Evolutionary conservation across 2,888 invertebrate genomes (phyloP), one percentile per base, ranked within the genome.

Genomic region (Drosophila mulleri): DNA sequence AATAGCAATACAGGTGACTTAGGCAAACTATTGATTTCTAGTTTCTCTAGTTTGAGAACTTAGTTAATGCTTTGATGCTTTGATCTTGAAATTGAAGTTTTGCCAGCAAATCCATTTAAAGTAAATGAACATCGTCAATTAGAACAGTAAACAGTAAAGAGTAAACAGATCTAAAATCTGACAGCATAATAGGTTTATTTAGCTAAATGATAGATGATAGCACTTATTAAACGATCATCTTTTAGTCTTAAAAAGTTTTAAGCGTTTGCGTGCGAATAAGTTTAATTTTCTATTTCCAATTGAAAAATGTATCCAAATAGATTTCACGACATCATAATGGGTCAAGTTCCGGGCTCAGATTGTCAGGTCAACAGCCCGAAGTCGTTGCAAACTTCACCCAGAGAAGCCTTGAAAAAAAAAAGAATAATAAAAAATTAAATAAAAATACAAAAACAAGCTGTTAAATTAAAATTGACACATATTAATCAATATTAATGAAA

Each of bases 311-410:
- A 4, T 14, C 18, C 32, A 41, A 64, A 64, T 64, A 41, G 48
- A 32, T 64, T 41, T 39, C 64, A 48, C 32, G 39, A 41, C 14
- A 48, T 23, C 12, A 7, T 48, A 63, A 48, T 64, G 12, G 23
- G 39, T 32, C 29, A 45, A 39, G 39, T 41, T 32, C 41, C 29
- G 47, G 47, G 47, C 47, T 18, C 3, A 16, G 39, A 8, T 20
- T n/a, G 32, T 16, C 45, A 35, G 41, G 47, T 64, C 41, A 64
- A 64, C 18, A 64, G 12, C 16, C 18, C 39, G 8, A 41, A 48
- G 47, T n/a, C 23, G 14, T 20, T 64, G 18, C 11, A 16, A 48
- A 48, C 16, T 48, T 48, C 23, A 64, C 16, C 41, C 41, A 12
- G 32, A 3, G 11, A 11, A 16, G 14, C 64, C 64, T 64, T 64